A percentile compares a stretch with the other conserved stretches of the same genome.
phyloP scores from a whole-genome alignment of 2,113 vertebrate genomes.

The Epinephelus cyanopodus region DNA sequence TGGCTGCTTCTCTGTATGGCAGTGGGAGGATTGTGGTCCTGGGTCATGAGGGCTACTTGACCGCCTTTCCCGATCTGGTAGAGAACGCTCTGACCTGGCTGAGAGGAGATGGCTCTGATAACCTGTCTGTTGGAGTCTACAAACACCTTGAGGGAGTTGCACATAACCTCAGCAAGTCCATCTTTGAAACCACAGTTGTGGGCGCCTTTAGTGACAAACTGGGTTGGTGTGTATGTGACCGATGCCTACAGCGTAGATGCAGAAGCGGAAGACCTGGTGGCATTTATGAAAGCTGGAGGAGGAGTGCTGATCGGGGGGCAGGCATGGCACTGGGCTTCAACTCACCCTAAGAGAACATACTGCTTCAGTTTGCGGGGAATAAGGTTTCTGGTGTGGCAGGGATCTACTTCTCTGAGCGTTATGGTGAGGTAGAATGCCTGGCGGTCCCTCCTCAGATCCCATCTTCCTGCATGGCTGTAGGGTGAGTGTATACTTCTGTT shows the following conservation, averaged over 20 bases:
- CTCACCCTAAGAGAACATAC: slow-evolving; percentile 81
- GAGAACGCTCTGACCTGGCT: slow-evolving; percentile 90
- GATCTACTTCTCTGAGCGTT: slow-evolving; percentile 87
- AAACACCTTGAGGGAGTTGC: slow-evolving; percentile 71
- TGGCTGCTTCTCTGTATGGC: slow-evolving; percentile 86
- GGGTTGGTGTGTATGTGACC: slow-evolving; percentile 86
- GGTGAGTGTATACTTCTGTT: slow-evolving; percentile 80
- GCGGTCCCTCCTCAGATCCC: slow-evolving; percentile 87
- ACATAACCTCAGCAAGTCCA: slow-evolving; percentile 77
- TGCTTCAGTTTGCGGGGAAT: slow-evolving; percentile 89
- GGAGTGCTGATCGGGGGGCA: slow-evolving; percentile 90
- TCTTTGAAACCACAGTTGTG: slow-evolving; percentile 60
- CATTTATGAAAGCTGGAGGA: slow-evolving; percentile 88
- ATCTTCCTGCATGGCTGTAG: slow-evolving; percentile 83
- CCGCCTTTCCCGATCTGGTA: slow-evolving; percentile 82
- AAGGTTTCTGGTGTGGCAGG: slow-evolving; percentile 89
- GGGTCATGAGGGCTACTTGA: slow-evolving; percentile 88
- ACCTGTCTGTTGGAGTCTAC: slow-evolving; percentile 82
- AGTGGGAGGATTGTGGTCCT: slow-evolving; percentile 88
- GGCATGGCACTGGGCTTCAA: slow-evolving; percentile 87
- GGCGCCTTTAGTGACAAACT: slow-evolving; percentile 62
- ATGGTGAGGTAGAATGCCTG: slow-evolving; percentile 78
- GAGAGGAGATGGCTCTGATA: slow-evolving; percentile 71
- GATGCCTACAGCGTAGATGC: slow-evolving; percentile 83
- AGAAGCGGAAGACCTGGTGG: slow-evolving; percentile 77